Evolutionary conservation across 2,888 invertebrate species (phyloP).

Genomic region (Iphiclides podalirius): DNA sequence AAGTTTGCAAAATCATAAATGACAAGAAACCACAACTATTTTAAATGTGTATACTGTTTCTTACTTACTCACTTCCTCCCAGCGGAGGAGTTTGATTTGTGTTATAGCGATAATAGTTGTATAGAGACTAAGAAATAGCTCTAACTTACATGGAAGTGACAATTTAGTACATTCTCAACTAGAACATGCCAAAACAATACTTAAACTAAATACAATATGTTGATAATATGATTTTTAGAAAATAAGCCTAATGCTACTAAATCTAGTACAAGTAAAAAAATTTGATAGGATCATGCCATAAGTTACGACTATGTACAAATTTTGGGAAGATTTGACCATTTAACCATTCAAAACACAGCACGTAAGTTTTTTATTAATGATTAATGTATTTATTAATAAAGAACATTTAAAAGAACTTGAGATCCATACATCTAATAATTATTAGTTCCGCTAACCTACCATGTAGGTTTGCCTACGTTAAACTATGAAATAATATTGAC

Average conservation of each 20-base stretch:
- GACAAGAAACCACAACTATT: too few species aligned
- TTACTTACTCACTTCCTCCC: too few species aligned
- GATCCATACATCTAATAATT: constrained; percentile 31
- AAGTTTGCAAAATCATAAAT: too few species aligned
- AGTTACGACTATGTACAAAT: constrained; percentile 14
- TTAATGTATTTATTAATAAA: constrained; percentile 17
- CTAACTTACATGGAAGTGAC: too few species aligned
- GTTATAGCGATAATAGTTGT: too few species aligned
- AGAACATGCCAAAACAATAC: constrained; percentile 24
- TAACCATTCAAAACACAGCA: constrained; percentile 2
- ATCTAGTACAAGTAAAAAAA: not conserved
- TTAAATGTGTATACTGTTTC: too few species aligned
- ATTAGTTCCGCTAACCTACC: constrained; percentile 30
- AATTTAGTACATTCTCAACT: too few species aligned
- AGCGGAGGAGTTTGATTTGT: too few species aligned
- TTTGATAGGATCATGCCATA: not conserved
- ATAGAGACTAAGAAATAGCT: too few species aligned
- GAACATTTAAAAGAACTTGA: constrained; percentile 28
- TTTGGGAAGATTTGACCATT: constrained; percentile 18
- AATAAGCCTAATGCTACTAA: not conserved
- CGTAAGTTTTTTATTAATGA: not conserved
- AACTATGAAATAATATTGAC: constrained; percentile 7
- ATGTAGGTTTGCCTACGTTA: constrained; percentile 24
- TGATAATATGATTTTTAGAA: constrained; percentile 7
- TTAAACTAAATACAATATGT: constrained; percentile 16